Percentiles rank a stretch among this genome's conserved stretches.
These are phyloP conservation scores for Lithosia quadra DNA, from an alignment of 2,888 invertebrate genomes.

Conservation along the genomic window DNA sequence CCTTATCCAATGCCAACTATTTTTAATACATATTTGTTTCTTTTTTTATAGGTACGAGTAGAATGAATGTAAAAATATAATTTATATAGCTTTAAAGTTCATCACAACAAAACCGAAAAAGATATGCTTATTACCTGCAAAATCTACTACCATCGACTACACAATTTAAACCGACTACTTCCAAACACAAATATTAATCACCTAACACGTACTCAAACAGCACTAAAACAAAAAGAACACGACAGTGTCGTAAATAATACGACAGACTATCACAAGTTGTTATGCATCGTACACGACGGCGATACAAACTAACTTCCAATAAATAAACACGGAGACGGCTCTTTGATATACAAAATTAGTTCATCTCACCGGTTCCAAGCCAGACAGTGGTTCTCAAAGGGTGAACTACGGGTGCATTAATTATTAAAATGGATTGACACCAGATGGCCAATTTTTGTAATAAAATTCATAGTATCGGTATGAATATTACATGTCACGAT, in stretches of 20 bases:
- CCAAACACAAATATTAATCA: background rate
- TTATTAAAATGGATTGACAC: background rate
- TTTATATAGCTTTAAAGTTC: too few species aligned
- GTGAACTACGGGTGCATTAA: background rate
- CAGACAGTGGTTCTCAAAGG: constrained; percentile 55
- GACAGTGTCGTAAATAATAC: background rate
- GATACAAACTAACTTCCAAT: constrained; percentile 47
- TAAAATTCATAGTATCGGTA: too few species aligned
- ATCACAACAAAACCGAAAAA: too few species aligned
- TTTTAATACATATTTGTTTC: too few species aligned
- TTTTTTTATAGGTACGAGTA: too few species aligned
- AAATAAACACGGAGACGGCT: constrained; percentile 56
- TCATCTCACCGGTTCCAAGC: constrained; percentile 63
- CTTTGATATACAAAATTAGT: constrained; percentile 74
- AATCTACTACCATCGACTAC: background rate
- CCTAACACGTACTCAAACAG: background rate
- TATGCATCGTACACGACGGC: constrained; percentile 45
- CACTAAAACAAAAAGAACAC: background rate
- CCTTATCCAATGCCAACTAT: too few species aligned
- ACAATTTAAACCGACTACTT: background rate
- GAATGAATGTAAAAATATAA: too few species aligned
- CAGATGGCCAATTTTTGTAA: too few species aligned
- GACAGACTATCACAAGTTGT: constrained; percentile 26
- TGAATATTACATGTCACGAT: too few species aligned
- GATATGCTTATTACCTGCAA: too few species aligned